These are phyloP conservation scores for Leptinotarsa undecemlineata DNA, from an alignment of 1,140 invertebrate genomes.

Conservation along the genomic window DNA sequence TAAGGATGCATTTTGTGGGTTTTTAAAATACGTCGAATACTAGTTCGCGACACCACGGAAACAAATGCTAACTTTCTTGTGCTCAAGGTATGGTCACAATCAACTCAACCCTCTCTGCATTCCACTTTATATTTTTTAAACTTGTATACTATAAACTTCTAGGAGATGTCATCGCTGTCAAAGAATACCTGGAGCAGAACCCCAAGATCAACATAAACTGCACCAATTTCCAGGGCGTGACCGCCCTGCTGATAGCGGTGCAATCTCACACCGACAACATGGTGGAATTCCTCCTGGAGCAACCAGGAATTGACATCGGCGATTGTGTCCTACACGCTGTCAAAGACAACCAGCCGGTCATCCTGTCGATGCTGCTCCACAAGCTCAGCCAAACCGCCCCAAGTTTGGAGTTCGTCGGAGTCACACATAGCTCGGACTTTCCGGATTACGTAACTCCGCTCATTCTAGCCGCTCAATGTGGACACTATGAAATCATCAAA, in stretches of 20 bases:
- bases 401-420: conserved; percentile 59
- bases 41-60: no score
- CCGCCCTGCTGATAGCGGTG: conserved; percentile 62
- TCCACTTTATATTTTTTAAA: neutral
- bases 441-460: conserved; percentile 73
- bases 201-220: conserved; percentile 59
- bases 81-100: no score
- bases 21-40: no score
- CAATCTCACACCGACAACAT: conserved; percentile 57
- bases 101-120: no score
- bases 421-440: conserved; percentile 63
- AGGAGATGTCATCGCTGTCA: conserved; percentile 54
- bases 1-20: no score
- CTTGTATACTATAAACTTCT: conserved; percentile 23
- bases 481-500: conserved; percentile 71
- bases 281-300: conserved; percentile 60
- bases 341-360: conserved; percentile 57
- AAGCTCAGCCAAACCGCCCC: conserved; percentile 56
- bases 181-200: conserved; percentile 53
- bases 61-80: no score
- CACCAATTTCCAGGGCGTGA: conserved; percentile 60
- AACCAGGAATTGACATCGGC: conserved; percentile 59
- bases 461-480: conserved; percentile 70
- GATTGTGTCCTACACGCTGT: conserved; percentile 63
- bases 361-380: conserved; percentile 58